These are phyloP conservation scores for Drosophila azteca DNA, from an alignment of 1,140 invertebrate genomes.

Conservation along the genomic window DNA sequence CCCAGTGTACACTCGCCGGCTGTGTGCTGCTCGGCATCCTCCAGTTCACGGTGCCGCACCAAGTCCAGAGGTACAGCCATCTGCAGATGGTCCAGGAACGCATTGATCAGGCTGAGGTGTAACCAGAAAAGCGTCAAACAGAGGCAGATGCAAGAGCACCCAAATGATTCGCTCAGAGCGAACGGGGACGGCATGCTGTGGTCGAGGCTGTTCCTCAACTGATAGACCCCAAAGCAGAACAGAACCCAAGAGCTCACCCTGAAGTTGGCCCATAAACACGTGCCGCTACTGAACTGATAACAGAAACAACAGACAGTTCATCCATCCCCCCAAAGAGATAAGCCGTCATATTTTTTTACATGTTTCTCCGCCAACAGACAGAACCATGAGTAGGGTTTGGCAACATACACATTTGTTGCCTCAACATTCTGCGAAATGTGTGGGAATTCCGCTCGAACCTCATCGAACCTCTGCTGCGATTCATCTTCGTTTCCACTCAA, in stretches of 20 bases:
- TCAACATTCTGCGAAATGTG: neutral
- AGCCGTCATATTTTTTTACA: constrained; percentile 10
- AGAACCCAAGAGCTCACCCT: no score
- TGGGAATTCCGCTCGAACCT: constrained; percentile 18
- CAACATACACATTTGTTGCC: constrained; percentile 2
- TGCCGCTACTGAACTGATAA: constrained; percentile 16
- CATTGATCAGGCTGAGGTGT: constrained; percentile 40
- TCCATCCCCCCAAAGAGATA: neutral
- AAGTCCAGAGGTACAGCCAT: constrained; percentile 27
- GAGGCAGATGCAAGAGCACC: constrained; percentile 9
- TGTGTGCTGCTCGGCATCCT: constrained; percentile 31
- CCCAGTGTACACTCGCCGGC: constrained; percentile 48
- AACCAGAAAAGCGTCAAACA: constrained; percentile 39
- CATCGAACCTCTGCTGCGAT: constrained; percentile 28
- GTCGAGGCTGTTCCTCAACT: constrained; percentile 18
- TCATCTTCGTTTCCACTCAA: constrained; percentile 22
- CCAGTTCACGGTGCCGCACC: constrained; percentile 26
- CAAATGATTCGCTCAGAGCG: neutral
- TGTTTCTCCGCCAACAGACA: constrained; percentile 2
- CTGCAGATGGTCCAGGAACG: constrained; percentile 22
- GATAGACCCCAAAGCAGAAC: constrained; percentile 2
- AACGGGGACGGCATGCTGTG: neutral
- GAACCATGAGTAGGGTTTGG: neutral
- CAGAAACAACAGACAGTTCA: neutral
- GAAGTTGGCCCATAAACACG: constrained; percentile 1